Evolutionary conservation across 2,888 invertebrate species (phyloP).

Genomic region (Drosophila algonquin): DNA sequence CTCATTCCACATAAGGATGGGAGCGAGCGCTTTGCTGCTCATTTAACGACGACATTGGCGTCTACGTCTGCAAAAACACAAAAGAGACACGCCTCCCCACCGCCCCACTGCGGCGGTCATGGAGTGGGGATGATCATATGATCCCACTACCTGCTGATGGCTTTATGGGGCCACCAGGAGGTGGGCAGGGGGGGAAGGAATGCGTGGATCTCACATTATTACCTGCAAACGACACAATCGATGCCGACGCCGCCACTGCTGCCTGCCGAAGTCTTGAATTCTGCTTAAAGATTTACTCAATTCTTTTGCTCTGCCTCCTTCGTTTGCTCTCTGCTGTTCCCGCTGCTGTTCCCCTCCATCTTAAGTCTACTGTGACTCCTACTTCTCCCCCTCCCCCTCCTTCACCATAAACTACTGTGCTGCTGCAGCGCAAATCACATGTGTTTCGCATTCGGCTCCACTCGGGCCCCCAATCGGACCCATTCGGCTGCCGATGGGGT

Average conservation of each 20-base stretch:
- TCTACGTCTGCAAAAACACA: slow-evolving; percentile 77
- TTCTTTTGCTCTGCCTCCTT: slow-evolving; percentile 15
- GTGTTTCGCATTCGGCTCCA: slow-evolving; percentile 46
- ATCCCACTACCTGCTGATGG: slow-evolving; percentile 74
- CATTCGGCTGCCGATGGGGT: slow-evolving; percentile 43
- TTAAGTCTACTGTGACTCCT: neutral
- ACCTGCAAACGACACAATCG: slow-evolving; percentile 80
- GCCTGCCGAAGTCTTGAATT: slow-evolving; percentile 55
- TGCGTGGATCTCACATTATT: slow-evolving; percentile 80
- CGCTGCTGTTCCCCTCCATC: neutral
- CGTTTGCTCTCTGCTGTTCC: neutral
- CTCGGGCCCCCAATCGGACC: slow-evolving; percentile 54
- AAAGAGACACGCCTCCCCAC: slow-evolving; percentile 65
- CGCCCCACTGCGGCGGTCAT: slow-evolving; percentile 55
- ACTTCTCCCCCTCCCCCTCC: slow-evolving; percentile 1
- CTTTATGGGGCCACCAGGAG: neutral
- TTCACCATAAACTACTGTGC: slow-evolving; percentile 10
- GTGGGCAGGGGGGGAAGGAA: slow-evolving; percentile 49
- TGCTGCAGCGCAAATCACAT: slow-evolving; percentile 58
- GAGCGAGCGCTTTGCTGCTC: slow-evolving; percentile 55
- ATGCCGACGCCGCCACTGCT: slow-evolving; percentile 49
- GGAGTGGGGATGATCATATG: slow-evolving; percentile 66
- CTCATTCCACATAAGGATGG: slow-evolving; percentile 25
- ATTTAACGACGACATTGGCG: slow-evolving; percentile 79
- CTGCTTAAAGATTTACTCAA: slow-evolving; percentile 66